Conservation (phyloP, 1,140 invertebrate genomes). For the Phthorimaea operculella region DNA sequence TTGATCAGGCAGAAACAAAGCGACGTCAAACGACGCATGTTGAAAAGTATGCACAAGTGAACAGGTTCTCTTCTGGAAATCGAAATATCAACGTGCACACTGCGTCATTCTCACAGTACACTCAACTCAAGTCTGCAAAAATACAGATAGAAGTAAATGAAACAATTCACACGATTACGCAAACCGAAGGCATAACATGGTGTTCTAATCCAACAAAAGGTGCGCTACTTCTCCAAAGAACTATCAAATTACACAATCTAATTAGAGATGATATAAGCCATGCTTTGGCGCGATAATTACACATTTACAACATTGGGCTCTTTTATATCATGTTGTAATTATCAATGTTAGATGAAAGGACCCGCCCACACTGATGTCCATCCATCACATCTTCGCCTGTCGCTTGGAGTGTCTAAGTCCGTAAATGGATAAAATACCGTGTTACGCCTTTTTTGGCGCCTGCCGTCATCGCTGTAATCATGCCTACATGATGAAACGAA, state of each 20-base stretch:
- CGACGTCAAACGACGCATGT: too few species aligned
- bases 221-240: slow-evolving; percentile 41
- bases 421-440: slow-evolving; percentile 15
- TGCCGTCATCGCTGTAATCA: slow-evolving; percentile 12
- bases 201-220: slow-evolving; percentile 42
- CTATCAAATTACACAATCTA: slow-evolving; percentile 37
- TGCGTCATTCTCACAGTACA: slow-evolving; percentile 8
- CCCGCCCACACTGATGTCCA: slow-evolving; percentile 19
- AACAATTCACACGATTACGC: slow-evolving; percentile 33
- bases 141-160: slow-evolving; percentile 14
- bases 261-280: slow-evolving; percentile 36
- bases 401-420: slow-evolving; percentile 11
- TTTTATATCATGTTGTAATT: slow-evolving; percentile 23
- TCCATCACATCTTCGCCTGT: slow-evolving; percentile 15
- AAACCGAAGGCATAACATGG: slow-evolving; percentile 34
- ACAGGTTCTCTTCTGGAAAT: not conserved
- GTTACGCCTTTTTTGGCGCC: slow-evolving; percentile 12
- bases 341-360: slow-evolving; percentile 26
- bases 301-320: slow-evolving; percentile 16
- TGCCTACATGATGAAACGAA: slow-evolving; percentile 20
- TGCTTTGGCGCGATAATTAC: slow-evolving; percentile 32
- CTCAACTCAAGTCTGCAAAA: slow-evolving; percentile 9
- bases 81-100: not conserved
- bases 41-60: not conserved
- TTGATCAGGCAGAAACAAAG: too few species aligned